phyloP scores from a whole-genome alignment of 2,888 invertebrate genomes.

The Eugnorisma glareosa region DNA sequence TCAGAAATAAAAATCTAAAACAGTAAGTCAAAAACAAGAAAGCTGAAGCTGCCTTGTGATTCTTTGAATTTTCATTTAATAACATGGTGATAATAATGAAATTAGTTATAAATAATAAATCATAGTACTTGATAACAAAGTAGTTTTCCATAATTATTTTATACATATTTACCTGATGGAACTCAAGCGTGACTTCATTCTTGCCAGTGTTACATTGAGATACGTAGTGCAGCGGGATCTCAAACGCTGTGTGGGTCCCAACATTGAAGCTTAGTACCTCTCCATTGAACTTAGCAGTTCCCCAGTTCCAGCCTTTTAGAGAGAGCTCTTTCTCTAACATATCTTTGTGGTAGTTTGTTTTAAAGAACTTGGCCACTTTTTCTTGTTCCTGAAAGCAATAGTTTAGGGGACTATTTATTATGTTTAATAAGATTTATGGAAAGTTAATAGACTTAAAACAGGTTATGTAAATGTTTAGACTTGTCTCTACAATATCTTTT shows the following conservation, averaged over 20 bases:
- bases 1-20: neutral
- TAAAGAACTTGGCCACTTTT: conserved; percentile 97
- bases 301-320: conserved; percentile 99
- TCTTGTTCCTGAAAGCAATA: conserved; percentile 94
- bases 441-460: neutral
- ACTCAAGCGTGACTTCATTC: conserved; percentile 99
- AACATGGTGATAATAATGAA: neutral
- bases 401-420: neutral
- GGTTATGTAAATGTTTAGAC: neutral
- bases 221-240: conserved; percentile 98
- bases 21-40: neutral
- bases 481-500: neutral
- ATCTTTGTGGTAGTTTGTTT: conserved; percentile 95
- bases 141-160: neutral
- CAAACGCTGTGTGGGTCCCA: conserved; percentile 96
- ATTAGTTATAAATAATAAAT: neutral
- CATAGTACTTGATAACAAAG: neutral
- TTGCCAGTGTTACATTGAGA: conserved; percentile 99
- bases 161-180: conserved; percentile 94
- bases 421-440: neutral
- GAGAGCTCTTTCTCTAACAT: conserved; percentile 98
- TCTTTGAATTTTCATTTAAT: neutral
- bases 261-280: conserved; percentile 96
- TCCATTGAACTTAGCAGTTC: conserved; percentile 97
- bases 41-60: neutral